Base-by-base conservation (phyloP, 2,113 vertebrate species). In the Ibidorhyncha struthersii region DNA sequence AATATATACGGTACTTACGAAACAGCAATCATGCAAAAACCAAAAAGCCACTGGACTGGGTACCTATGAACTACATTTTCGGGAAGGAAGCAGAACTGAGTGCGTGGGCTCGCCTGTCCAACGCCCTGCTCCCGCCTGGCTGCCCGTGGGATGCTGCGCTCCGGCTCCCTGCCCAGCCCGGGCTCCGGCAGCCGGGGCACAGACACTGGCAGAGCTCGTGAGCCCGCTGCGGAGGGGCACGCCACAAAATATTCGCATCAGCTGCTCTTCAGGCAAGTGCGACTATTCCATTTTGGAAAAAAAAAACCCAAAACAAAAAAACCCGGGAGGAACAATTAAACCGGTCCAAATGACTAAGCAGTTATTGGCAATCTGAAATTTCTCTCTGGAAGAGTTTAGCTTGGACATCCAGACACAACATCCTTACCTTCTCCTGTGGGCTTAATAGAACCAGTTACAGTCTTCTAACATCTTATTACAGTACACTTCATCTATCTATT, bases 341-440 rank as follows among this genome's bases (percentile, higher is more conserved):
- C 29, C 14, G 67, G 70, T 86, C 62, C 41, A 69, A 92, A 90
- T 65, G 89, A 87, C 83, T 96, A 88, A 90, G 80, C 89, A 88
- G 71, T 95, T 91, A 93, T 29, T 67, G 43, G 15, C 55, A 66
- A 59, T 45, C 40, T 89, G 89, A 90, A 87, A 81, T 86, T 91
- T 59, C 52, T 40, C 61, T 66, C 88, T 29, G 59, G 30, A 82
- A 93, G 38, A 94, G 65, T 71, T 71, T 79, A 79, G 21, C 34
- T 87, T 36, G 22, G 18, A 81, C n/a, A 49, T 78, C 43, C 63
- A 87, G 66, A 70, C 23, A 40, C 29, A 56, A 69, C 19, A 49
- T 38, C 90, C 52, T 69, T 61, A 92, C 94, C 52, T 96, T 85
- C 86, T 85, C 59, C 88, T 61, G n/a, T 59, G 93, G 72, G 91